Evolutionary conservation across 1,140 invertebrate genomes (phyloP), one percentile per base, ranked within the genome.

Genomic region (Dufourea novaeangliae): DNA sequence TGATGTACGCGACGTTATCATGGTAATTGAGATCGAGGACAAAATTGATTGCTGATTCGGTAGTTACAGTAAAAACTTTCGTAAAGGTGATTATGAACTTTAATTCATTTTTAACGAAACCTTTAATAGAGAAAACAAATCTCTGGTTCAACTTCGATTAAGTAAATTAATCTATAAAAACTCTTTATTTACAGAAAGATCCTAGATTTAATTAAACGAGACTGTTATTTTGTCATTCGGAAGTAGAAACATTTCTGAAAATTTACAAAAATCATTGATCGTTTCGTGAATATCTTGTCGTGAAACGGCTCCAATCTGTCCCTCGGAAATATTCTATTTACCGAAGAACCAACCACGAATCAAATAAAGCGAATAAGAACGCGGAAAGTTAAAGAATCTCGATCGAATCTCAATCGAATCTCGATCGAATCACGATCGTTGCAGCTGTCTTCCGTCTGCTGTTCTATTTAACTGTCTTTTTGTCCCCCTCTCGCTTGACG

Each of bases 381-480:
- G 37, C 12, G 29, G 46, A 3, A 39, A 39, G 44, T 22, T 27
- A 25, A 50, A n/a, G 70, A 8, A 3, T 2, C 34, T 29, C 41
- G 70, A 73, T 72, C 29, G 57, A 25, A 50, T n/a, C 17, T 32
- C 8, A 50, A 41, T 32, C 20, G 70, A 8, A 3, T 2, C 34
- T 29, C 41, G 70, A 73, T 72, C 29, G 57, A 25, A 50, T n/a
- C 17, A 22, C 8, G 63, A 41, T 32, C 20, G 27, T 29, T 17
- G 22, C 72, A 74, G 57, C 70, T 50, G 57, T 50, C 71, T 54
- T 39, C 71, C 46, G 22, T 14, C 34, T 14, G 5, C 32, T 41
- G 34, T 52, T 78, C 68, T 72, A 39, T 68, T 57, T 67, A 39
- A 62, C 56, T 76, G 34, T 69, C 46, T 77, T 77, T 80, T 78